Conservation (phyloP, 2,888 invertebrate species). For the Drosophila mercatorum region DNA sequence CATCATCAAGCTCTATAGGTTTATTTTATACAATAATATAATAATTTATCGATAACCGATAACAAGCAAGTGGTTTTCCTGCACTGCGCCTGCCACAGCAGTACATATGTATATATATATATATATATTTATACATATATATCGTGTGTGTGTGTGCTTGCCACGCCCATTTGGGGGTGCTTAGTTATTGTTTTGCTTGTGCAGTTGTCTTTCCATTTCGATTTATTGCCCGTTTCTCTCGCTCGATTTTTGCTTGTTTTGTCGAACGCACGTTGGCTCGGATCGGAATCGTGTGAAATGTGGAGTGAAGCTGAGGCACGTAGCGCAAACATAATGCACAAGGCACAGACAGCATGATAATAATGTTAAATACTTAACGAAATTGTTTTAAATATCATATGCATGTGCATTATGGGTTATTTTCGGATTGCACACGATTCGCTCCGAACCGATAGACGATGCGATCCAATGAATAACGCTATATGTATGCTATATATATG, state of each 20-base stretch:
- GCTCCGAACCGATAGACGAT: background rate
- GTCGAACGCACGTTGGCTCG: slow-evolving; percentile 35
- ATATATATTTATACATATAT: background rate
- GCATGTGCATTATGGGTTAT: slow-evolving; percentile 33
- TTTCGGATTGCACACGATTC: slow-evolving; percentile 46
- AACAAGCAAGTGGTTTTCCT: too few relatives aligned
- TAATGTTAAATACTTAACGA: slow-evolving; percentile 51
- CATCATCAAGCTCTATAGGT: too few relatives aligned
- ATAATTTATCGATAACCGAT: too few relatives aligned
- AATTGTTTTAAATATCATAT: slow-evolving; percentile 47
- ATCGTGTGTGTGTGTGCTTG: background rate
- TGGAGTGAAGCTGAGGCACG: slow-evolving; percentile 68
- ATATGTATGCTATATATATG: background rate
- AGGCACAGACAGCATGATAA: slow-evolving; percentile 54
- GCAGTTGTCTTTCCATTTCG: background rate
- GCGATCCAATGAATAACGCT: slow-evolving; percentile 15
- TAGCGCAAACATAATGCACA: slow-evolving; percentile 44
- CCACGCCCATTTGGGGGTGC: slow-evolving; percentile 8
- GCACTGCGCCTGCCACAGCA: too few relatives aligned
- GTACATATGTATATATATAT: too few relatives aligned
- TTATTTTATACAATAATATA: too few relatives aligned
- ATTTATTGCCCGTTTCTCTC: slow-evolving; percentile 7
- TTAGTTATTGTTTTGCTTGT: background rate
- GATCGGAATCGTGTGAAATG: slow-evolving; percentile 75
- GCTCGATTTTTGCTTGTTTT: slow-evolving; percentile 27